Evolutionary conservation across 2,888 invertebrate genomes (phyloP), one percentile per base, ranked within the genome.

Genomic region (Lobophora halterata): DNA sequence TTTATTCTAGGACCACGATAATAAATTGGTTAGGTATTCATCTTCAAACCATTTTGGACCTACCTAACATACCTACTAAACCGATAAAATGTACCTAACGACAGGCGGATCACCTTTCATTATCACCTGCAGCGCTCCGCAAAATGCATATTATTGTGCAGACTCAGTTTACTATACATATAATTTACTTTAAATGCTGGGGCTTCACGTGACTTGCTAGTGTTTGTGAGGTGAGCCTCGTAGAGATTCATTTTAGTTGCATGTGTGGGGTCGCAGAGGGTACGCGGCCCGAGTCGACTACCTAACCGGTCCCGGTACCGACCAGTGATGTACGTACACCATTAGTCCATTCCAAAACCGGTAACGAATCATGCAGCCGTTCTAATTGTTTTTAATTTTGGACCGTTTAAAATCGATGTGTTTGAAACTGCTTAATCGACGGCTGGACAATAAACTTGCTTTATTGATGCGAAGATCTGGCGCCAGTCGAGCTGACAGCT

Each of bases 341-440:
- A 69, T 71, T 70, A 70, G 69, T 64, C 65, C 66, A 71, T 65
- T 70, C 63, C 58, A 68, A 69, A 78, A 77, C 77, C 72, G 75
- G 75, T 76, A 75, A 71, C 40, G 32, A 49, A 34, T 41, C 35
- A 35, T 36, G 35, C 27, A 35, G 37, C 29, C 31, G 39, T 46
- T 46, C 46, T 52, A 52, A 49, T 44, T 52, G 41, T 42, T 40
- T 34, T 27, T 44, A 49, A 42, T 40, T 47, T 42, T 40, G 29
- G 14, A 40, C 19, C 32, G 32, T 38, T 46, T 25, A 20, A 28
- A 40, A 35, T 33, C 35, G 13, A 36, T 33, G 30, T 29, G 18
- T 36, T 36, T 25, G 43, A 8, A 30, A 37, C 25, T 17, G 14
- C 26, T 38, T 33, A 38, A 38, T 37, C 31, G 19, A 6, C 19